phyloP scores from a whole-genome alignment of 2,888 invertebrate species.

The Melinaea menophilus region DNA sequence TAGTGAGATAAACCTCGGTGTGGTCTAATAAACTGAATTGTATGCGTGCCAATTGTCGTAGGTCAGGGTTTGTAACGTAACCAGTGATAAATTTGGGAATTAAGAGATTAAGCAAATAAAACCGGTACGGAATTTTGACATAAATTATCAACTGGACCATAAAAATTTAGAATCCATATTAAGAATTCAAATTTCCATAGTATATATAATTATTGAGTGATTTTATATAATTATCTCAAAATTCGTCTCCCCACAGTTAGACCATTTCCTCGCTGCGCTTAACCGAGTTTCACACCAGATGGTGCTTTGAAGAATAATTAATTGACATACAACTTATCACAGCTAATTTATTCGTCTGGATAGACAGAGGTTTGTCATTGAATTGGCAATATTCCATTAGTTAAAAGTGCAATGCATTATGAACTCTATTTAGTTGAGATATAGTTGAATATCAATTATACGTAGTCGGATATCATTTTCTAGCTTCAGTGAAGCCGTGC shows the following conservation, averaged over 20 bases:
- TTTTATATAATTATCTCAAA: constrained; percentile 38
- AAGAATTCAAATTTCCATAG: too few relatives aligned
- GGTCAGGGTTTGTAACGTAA: constrained; percentile 45
- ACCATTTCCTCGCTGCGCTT: constrained; percentile 53
- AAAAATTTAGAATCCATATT: too few relatives aligned
- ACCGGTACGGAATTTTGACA: background rate
- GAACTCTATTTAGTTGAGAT: constrained; percentile 25
- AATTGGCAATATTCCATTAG: constrained; percentile 68
- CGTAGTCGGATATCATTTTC: constrained; percentile 36
- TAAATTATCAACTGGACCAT: too few relatives aligned
- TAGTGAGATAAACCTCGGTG: constrained; percentile 45
- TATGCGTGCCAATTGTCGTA: constrained; percentile 58
- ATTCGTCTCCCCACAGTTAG: constrained; percentile 50
- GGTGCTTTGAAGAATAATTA: constrained; percentile 77
- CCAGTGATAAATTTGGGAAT: constrained; percentile 19
- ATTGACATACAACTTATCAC: constrained; percentile 77
- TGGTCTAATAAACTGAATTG: constrained; percentile 38
- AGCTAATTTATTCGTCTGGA: constrained; percentile 75
- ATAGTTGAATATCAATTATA: constrained; percentile 36
- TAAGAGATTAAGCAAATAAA: constrained; percentile 4
- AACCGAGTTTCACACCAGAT: constrained; percentile 62
- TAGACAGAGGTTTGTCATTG: constrained; percentile 68
- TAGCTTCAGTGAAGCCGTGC: constrained; percentile 48
- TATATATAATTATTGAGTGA: background rate
- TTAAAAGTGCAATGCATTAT: constrained; percentile 31